phyloP scores from a whole-genome alignment of 2,113 vertebrate genomes.

The Gopherus flavomarginatus region DNA sequence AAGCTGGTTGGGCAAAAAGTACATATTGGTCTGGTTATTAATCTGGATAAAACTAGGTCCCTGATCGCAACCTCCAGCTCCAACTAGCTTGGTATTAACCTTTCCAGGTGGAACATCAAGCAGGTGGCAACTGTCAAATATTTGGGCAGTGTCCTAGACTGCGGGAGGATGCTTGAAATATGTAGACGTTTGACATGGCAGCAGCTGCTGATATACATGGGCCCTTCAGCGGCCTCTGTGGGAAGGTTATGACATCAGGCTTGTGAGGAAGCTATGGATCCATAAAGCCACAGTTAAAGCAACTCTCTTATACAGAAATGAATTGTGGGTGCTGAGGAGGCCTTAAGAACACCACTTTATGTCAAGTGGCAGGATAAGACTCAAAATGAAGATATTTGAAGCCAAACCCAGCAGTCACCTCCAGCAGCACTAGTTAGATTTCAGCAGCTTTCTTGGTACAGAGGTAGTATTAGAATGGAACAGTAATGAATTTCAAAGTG shows the following conservation, averaged over 20 bases:
- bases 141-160: neutral
- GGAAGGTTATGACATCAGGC: neutral
- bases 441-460: neutral
- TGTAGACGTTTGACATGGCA: neutral
- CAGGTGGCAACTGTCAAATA: neutral
- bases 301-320: neutral
- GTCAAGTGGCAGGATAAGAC: neutral
- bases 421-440: neutral
- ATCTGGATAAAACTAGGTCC: neutral
- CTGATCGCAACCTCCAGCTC: neutral
- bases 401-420: neutral
- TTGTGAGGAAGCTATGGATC: neutral
- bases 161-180: neutral
- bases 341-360: neutral
- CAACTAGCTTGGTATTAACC: neutral
- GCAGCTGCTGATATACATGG: too few species aligned
- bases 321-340: neutral
- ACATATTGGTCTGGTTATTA: neutral
- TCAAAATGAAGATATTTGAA: neutral
- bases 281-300: neutral
- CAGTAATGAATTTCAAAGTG: neutral
- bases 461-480: neutral
- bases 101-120: neutral
- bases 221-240: neutral
- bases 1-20: neutral